Evolutionary conservation across 2,888 invertebrate species (phyloP).

Genomic region (Microplitis manilae): DNA sequence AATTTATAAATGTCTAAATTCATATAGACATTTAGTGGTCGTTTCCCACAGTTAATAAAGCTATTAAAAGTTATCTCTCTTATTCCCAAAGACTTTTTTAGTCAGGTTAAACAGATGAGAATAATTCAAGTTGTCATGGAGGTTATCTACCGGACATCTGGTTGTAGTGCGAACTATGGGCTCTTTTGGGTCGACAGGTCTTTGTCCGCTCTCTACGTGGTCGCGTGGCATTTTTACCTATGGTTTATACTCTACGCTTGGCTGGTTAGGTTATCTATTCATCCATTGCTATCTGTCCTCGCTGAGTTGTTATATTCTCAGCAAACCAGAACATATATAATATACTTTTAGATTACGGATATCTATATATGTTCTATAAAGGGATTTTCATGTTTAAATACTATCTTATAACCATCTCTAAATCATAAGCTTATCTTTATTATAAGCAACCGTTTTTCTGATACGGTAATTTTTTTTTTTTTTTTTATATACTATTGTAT

Average conservation of each 20-base stretch:
- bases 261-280: background rate
- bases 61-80: conserved; percentile 67
- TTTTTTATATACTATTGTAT: too few relatives aligned
- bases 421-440: conserved; percentile 52
- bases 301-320: background rate
- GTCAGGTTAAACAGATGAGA: conserved; percentile 60
- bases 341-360: conserved; percentile 12
- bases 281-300: background rate
- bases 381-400: conserved; percentile 59
- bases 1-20: conserved; percentile 12
- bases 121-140: conserved; percentile 65
- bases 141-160: conserved; percentile 59
- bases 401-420: conserved; percentile 67
- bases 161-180: conserved; percentile 50
- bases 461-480: background rate
- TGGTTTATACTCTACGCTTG: conserved; percentile 46
- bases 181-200: conserved; percentile 60
- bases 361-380: conserved; percentile 31
- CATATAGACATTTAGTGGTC: conserved; percentile 24
- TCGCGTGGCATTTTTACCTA: conserved; percentile 66
- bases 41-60: conserved; percentile 70
- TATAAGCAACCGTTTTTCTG: background rate
- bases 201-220: conserved; percentile 55
- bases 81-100: conserved; percentile 57
- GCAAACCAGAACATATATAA: background rate